Evolutionary conservation across 2,797 vertebrate genomes (phyloP), one percentile per base, ranked within the genome.

Genomic region (Pangasius krempfi): DNA sequence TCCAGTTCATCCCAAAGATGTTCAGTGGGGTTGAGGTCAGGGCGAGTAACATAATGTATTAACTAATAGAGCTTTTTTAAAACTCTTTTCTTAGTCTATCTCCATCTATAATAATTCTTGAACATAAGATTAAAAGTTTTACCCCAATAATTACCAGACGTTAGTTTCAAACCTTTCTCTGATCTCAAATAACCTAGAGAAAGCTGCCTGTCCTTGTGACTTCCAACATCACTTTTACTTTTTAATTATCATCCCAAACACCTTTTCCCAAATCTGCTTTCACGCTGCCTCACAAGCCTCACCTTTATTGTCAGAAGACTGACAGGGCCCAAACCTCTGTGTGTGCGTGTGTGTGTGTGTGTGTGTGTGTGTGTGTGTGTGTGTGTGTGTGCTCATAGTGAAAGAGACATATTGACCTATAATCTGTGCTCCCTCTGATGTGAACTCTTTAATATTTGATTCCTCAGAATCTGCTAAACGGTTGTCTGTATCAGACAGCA

Each of bases 381-480:
- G 90, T 81, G 27, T 92, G 92, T 52, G 30, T 14, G 33, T 30
- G 54, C 52, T 33, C 50, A 80, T 22, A 58, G 89, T 90, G 84
- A 91, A 70, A 91, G 72, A 90, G 92, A 79, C 88, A 81, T 60
- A 85, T 87, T 72, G 82, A 88, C 73, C 58, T 88, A 68, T 88
- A 84, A 64, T 50, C 72, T 88, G 79, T 90, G 90, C 18, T 70
- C 91, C 90, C 92, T 86, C 92, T 93, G 91, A 94, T 92, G 88
- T 92, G 88, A 93, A 90, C 92, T 91, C 89, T 93, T 95, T 93
- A 93, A 94, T 94, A 95, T 95, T 94, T 94, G 56, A 94, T 94
- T 93, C 75, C 85, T 82, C 91, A 90, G 92, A 92, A 94, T 87
- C 22, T 85, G 44, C 86, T 85, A 91, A 92, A 91, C 14, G n/a